These are phyloP conservation scores for Xiphydria camelus DNA, from an alignment of 2,888 invertebrate species.

Conservation along the genomic window DNA sequence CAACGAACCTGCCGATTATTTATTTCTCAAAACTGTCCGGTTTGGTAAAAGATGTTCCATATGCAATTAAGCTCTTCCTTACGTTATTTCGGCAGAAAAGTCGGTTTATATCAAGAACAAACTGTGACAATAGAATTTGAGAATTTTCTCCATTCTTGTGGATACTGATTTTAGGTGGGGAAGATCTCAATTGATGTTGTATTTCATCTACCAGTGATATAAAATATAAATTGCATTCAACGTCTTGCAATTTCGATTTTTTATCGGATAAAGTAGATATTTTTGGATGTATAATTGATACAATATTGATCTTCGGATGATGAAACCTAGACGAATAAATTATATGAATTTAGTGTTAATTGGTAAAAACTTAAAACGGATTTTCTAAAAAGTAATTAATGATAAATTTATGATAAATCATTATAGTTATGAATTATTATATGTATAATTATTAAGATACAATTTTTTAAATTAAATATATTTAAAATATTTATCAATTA, in stretches of 20 bases:
- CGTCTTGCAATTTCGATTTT: constrained; percentile 40
- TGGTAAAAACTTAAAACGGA: not conserved
- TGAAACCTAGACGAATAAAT: constrained; percentile 42
- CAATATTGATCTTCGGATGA: constrained; percentile 49
- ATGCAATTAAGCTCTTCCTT: no score
- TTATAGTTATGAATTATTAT: no score
- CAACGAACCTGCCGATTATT: no score
- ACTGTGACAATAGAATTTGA: constrained; percentile 37
- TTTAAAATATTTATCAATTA: constrained; percentile 7
- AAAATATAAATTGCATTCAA: constrained; percentile 50
- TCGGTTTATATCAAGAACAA: constrained; percentile 37
- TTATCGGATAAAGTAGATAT: constrained; percentile 31
- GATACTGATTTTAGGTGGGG: constrained; percentile 51
- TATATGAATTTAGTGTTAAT: not conserved
- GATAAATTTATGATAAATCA: constrained; percentile 5
- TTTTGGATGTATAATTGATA: constrained; percentile 38
- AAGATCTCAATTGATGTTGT: constrained; percentile 40
- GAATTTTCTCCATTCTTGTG: constrained; percentile 32
- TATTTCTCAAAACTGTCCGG: no score
- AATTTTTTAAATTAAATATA: not conserved
- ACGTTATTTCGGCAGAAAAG: constrained; percentile 43
- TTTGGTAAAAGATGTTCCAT: no score
- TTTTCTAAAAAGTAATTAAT: no score
- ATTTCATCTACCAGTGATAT: constrained; percentile 48
- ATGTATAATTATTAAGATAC: not conserved